phyloP scores from a whole-genome alignment of 2,113 vertebrate genomes.

The Mormyrus iriodes region DNA sequence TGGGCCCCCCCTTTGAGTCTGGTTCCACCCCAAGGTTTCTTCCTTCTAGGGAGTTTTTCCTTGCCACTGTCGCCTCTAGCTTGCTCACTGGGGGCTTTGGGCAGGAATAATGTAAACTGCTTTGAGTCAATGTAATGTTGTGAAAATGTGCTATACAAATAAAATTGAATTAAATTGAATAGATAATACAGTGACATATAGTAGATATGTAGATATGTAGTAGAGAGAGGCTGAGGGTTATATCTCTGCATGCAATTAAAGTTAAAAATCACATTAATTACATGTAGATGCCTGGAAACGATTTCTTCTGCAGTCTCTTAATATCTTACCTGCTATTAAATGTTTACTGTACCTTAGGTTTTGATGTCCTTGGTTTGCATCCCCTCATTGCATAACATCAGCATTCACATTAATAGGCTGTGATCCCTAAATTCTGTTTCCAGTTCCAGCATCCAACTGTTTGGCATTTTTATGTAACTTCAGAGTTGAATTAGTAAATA shows the following conservation, averaged over 20 bases:
- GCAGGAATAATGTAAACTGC: too few species aligned
- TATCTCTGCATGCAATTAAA: not conserved
- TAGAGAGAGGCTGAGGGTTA: not conserved
- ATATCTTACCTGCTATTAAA: not conserved
- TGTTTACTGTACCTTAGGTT: not conserved
- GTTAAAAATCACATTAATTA: not conserved
- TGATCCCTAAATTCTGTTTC: not conserved
- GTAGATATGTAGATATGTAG: not conserved
- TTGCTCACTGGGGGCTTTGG: too few species aligned
- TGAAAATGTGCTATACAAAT: too few species aligned
- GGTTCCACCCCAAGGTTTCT: too few species aligned
- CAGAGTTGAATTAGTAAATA: not conserved
- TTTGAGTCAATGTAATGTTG: too few species aligned
- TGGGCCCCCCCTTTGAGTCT: too few species aligned
- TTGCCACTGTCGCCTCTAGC: too few species aligned
- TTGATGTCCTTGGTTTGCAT: not conserved
- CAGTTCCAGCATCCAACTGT: not conserved
- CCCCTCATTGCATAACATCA: not conserved
- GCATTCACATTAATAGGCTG: not conserved
- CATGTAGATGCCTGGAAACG: not conserved
- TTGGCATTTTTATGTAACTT: not conserved
- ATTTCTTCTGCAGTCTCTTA: not conserved
- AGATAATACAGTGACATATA: not conserved
- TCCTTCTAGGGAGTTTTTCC: too few species aligned
- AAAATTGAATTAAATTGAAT: too few species aligned